These are phyloP conservation scores for Elmis aenea DNA, from an alignment of 2,888 invertebrate species.

Conservation along the genomic window DNA sequence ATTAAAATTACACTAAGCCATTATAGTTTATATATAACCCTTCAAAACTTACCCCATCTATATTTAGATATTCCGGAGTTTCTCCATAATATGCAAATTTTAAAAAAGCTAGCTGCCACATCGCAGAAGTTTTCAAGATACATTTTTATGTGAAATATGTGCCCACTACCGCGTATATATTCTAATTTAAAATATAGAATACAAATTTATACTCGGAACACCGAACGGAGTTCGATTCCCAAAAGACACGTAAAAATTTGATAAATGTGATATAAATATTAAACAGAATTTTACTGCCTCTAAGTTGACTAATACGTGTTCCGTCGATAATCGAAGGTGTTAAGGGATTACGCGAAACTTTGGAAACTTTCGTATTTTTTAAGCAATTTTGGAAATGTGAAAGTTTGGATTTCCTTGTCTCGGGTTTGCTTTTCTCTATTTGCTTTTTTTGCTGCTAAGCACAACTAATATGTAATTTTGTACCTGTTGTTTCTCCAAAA, in stretches of 20 bases:
- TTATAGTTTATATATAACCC: slow-evolving; percentile 26
- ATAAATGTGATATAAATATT: slow-evolving; percentile 49
- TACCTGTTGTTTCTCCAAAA: no score
- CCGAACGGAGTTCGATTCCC: slow-evolving; percentile 43
- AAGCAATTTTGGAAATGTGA: no score
- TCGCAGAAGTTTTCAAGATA: slow-evolving; percentile 35
- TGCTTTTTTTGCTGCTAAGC: no score
- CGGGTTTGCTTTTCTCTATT: no score
- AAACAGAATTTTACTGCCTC: slow-evolving; percentile 42
- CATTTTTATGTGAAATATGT: slow-evolving; percentile 48
- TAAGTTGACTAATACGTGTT: no score
- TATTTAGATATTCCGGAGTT: slow-evolving; percentile 33
- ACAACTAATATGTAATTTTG: no score
- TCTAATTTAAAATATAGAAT: slow-evolving; percentile 51
- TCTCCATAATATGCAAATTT: slow-evolving; percentile 46
- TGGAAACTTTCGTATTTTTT: no score
- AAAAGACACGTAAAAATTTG: slow-evolving; percentile 45
- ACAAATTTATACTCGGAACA: slow-evolving; percentile 45
- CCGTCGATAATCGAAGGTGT: no score
- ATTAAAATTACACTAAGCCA: slow-evolving; percentile 25
- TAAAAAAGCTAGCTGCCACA: slow-evolving; percentile 37
- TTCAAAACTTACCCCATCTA: slow-evolving; percentile 16
- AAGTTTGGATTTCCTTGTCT: no score
- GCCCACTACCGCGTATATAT: slow-evolving; percentile 46
- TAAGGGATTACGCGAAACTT: no score